Conservation (phyloP, 2,113 vertebrate species). For the Aramus guarauna region DNA sequence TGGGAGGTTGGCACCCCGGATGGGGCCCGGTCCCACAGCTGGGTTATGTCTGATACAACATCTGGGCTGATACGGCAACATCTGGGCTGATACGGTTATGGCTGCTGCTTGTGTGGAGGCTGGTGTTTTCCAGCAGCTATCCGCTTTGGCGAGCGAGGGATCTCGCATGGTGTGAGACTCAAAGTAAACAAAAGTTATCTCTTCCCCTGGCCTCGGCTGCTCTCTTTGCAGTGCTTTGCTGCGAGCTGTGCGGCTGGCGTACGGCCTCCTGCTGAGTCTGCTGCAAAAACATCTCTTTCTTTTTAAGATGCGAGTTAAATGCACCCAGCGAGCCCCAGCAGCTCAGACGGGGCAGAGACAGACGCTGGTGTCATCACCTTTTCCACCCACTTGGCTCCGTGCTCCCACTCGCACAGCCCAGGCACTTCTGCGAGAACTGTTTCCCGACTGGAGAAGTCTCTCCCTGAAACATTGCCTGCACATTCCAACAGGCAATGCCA, state of each 20-base stretch:
- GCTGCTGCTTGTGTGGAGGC: background rate
- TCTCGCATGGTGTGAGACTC: background rate
- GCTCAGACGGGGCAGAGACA: background rate
- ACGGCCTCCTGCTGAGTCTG: background rate
- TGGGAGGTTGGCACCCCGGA: background rate
- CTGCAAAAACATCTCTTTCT: background rate
- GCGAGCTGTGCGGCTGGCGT: fast-evolving
- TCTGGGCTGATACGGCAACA: fast-evolving
- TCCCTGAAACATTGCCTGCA: fast-evolving
- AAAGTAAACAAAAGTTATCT: background rate
- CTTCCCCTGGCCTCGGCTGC: fast-evolving
- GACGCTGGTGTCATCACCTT: background rate
- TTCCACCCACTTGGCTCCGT: background rate
- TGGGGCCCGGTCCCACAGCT: fast-evolving
- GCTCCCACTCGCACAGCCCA: fast-evolving
- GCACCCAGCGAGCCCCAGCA: background rate
- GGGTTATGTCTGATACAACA: background rate
- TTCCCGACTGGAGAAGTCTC: background rate
- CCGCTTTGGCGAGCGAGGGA: background rate
- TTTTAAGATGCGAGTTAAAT: background rate
- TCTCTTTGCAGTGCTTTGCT: background rate
- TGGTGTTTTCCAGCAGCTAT: background rate
- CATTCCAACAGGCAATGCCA: fast-evolving
- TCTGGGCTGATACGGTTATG: fast-evolving
- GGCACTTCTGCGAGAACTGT: background rate